phyloP scores from a whole-genome alignment of 2,797 vertebrate species.

The Botia kubotai region DNA sequence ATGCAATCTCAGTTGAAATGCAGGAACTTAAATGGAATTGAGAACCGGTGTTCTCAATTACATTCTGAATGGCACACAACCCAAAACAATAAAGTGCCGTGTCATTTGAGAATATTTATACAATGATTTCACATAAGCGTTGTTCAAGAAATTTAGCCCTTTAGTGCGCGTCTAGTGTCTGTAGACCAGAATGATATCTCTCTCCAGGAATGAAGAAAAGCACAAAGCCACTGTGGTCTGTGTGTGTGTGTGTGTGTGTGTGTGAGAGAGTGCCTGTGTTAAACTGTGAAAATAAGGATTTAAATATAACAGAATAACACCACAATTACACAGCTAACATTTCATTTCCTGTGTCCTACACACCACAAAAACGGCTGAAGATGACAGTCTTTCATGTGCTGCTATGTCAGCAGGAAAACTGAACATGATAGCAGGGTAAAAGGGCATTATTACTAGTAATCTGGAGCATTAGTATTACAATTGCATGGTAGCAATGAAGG shows the following conservation, averaged over 20 bases:
- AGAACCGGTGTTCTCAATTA: not conserved
- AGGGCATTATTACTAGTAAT: not conserved
- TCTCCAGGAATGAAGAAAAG: conserved; percentile 38
- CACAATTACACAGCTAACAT: conserved; percentile 15
- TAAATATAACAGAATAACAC: conserved; percentile 25
- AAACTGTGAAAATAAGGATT: conserved; percentile 36
- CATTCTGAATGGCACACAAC: not conserved
- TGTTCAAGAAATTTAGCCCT: conserved; percentile 65
- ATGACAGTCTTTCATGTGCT: not conserved
- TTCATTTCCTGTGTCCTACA: conserved; percentile 20
- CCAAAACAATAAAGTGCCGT: conserved; percentile 38
- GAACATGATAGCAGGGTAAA: not conserved
- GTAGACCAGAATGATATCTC: conserved; percentile 14
- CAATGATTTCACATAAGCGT: conserved; percentile 72
- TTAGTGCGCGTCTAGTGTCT: conserved; percentile 1
- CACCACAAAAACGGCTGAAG: not conserved
- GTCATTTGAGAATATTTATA: conserved; percentile 74
- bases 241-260: conserved; percentile 54
- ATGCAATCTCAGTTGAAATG: not conserved
- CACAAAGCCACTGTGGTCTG: conserved; percentile 54
- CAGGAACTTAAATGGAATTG: not conserved
- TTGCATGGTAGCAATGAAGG: not conserved
- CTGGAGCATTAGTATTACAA: not conserved
- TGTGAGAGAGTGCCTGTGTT: conserved; percentile 37
- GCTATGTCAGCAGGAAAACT: not conserved